These are phyloP conservation scores for Andrena praecox DNA, from an alignment of 2,888 invertebrate species.

Conservation along the genomic window DNA sequence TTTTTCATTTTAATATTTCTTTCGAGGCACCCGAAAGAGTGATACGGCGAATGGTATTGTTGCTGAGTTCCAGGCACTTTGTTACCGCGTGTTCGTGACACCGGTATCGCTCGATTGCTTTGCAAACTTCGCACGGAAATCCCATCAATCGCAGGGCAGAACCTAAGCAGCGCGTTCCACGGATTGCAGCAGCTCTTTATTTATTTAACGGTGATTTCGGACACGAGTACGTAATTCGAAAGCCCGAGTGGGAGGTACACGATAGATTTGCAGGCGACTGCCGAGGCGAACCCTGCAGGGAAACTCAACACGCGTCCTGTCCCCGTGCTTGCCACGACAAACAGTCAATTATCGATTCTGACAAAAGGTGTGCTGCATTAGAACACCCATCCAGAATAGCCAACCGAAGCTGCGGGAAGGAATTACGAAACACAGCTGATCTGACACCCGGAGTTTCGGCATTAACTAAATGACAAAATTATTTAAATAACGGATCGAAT, in stretches of 20 bases:
- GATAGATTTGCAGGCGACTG: conserved; percentile 41
- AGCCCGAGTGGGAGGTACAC: not conserved
- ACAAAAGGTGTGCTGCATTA: conserved; percentile 46
- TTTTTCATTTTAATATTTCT: no score
- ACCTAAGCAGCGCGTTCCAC: not conserved
- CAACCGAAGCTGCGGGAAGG: not conserved
- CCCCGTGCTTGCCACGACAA: conserved; percentile 39
- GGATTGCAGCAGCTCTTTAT: not conserved
- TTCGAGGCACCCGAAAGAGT: no score
- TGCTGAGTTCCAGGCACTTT: no score
- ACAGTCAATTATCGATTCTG: conserved; percentile 62
- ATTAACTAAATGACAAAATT: no score
- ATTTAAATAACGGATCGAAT: no score
- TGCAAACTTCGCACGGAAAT: not conserved
- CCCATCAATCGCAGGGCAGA: not conserved
- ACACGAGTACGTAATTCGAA: conserved; percentile 11
- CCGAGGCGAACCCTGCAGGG: conserved; percentile 50
- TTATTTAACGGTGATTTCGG: conserved; percentile 25
- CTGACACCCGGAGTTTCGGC: not conserved
- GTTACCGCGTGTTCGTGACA: not conserved
- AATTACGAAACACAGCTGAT: not conserved
- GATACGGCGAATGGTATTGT: no score
- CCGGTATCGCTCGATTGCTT: not conserved
- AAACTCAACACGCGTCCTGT: conserved; percentile 62
- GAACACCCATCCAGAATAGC: conserved; percentile 16